These are phyloP conservation scores for Decapterus maruadsi DNA, from an alignment of 2,797 vertebrate genomes.

Conservation along the genomic window DNA sequence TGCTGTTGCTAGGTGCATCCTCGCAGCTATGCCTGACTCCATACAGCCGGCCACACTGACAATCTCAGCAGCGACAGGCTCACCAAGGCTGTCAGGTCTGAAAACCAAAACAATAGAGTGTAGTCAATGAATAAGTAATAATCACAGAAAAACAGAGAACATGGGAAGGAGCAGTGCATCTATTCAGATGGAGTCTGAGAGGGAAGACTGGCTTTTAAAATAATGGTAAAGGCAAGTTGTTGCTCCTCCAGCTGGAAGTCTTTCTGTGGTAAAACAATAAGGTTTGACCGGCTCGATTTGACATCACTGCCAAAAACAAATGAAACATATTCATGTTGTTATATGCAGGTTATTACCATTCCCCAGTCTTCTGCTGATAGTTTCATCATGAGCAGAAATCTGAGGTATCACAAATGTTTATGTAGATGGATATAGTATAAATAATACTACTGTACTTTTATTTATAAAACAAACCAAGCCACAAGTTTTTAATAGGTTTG, in stretches of 20 bases:
- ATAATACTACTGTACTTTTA: background rate
- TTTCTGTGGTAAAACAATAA: background rate
- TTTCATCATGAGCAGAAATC: background rate
- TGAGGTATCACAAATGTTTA: background rate
- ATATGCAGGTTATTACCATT: background rate
- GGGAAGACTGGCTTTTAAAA: background rate
- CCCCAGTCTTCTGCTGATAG: background rate
- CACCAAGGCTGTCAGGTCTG: background rate
- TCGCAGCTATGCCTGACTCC: conserved; percentile 38
- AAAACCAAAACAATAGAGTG: background rate
- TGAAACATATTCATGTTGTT: background rate
- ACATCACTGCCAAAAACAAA: background rate
- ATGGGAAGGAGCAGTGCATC: background rate
- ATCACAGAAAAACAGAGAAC: background rate
- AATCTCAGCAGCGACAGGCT: conserved; percentile 2
- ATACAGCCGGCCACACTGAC: conserved; percentile 13
- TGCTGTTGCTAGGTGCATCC: conserved; percentile 52
- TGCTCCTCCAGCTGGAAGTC: background rate
- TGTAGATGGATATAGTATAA: background rate
- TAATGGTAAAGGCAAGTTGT: background rate
- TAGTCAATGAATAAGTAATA: conserved; percentile 18
- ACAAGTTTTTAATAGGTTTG: background rate
- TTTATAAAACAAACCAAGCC: background rate
- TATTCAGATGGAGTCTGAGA: background rate
- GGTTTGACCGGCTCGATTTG: background rate